Evolutionary conservation across 1,140 invertebrate genomes (phyloP).

Genomic region (Drosophila paulistorum): DNA sequence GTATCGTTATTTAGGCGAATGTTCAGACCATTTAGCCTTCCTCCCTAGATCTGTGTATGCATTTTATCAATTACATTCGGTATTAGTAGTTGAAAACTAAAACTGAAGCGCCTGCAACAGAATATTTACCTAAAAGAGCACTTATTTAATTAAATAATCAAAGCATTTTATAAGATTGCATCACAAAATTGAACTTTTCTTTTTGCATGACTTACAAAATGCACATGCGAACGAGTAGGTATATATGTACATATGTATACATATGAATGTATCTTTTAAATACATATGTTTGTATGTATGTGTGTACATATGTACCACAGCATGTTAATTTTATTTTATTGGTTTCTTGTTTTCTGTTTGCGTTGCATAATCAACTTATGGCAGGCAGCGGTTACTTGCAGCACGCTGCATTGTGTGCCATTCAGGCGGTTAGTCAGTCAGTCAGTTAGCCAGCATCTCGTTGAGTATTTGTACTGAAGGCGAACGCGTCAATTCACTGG

Average conservation of each 20-base stretch:
- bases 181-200: conserved; percentile 1
- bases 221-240: neutral
- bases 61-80: too few species aligned
- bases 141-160: neutral
- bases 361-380: conserved; percentile 7
- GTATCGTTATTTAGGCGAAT: too few species aligned
- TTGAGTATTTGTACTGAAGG: conserved; percentile 25
- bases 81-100: too few species aligned
- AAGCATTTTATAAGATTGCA: neutral
- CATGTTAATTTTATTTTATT: conserved; percentile 9
- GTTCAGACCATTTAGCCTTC: too few species aligned
- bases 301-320: neutral
- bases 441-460: conserved; percentile 15
- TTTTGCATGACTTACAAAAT: conserved; percentile 7
- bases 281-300: neutral
- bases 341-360: conserved; percentile 14
- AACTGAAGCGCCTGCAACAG: too few species aligned
- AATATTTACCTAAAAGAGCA: too few species aligned
- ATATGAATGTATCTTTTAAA: neutral
- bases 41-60: too few species aligned
- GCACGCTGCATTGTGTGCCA: conserved; percentile 1
- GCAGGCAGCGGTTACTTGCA: neutral
- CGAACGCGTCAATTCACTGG: conserved; percentile 50
- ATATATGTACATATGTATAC: neutral
- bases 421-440: neutral